A percentile compares a stretch with the other conserved stretches of the same genome.
These are phyloP conservation scores for Heliconius congener DNA, from an alignment of 1,140 invertebrate species.

Conservation along the genomic window DNA sequence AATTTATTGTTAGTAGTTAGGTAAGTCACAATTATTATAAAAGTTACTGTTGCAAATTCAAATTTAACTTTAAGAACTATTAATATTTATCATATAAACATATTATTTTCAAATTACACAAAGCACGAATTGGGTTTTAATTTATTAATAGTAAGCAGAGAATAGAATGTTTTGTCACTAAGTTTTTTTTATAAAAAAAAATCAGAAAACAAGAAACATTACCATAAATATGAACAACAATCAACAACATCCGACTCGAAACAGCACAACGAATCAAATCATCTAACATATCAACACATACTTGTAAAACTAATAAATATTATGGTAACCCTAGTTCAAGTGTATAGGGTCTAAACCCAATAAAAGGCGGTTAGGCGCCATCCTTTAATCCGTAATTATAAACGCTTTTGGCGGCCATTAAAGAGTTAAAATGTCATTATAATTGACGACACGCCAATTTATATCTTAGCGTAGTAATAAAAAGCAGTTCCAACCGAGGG, in stretches of 20 bases:
- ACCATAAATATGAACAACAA: too few species aligned
- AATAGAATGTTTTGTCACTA: neutral
- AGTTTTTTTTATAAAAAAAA: neutral
- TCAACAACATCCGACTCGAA: neutral
- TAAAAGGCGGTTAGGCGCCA: slow-evolving; percentile 44
- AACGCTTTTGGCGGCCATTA: slow-evolving; percentile 55
- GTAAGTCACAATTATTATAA: too few species aligned
- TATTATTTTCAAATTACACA: too few species aligned
- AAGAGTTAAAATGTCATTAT: slow-evolving; percentile 54
- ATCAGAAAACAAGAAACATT: neutral
- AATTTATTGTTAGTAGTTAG: too few species aligned
- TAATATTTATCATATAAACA: too few species aligned
- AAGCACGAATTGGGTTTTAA: too few species aligned
- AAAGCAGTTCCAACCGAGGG: slow-evolving; percentile 43
- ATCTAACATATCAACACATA: slow-evolving; percentile 4
- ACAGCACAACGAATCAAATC: neutral
- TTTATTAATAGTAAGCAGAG: too few species aligned
- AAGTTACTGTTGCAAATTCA: too few species aligned
- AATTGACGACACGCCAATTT: slow-evolving; percentile 59
- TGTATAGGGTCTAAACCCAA: slow-evolving; percentile 22
- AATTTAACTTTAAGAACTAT: too few species aligned
- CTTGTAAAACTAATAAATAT: slow-evolving; percentile 15
- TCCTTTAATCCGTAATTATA: slow-evolving; percentile 55
- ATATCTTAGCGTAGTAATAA: slow-evolving; percentile 52
- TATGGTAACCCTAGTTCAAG: slow-evolving; percentile 5